phyloP scores from a whole-genome alignment of 37 sponge, comb jelly and placozoan species.

The Oopsacas minuta region DNA sequence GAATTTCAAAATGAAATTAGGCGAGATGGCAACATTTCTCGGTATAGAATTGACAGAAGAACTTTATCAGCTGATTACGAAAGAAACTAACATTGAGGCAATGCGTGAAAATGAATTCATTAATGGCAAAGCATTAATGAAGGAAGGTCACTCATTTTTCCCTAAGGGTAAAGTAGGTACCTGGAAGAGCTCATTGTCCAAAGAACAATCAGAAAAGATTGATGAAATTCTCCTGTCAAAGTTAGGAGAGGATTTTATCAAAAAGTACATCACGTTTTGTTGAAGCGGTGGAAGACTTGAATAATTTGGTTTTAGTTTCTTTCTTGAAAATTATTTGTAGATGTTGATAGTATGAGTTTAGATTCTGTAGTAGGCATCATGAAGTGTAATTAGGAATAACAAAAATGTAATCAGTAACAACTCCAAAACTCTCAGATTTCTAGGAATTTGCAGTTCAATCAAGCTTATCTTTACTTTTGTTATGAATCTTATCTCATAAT shows the following conservation, averaged over 20 bases:
- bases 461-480: no score
- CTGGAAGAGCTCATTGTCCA: neutral
- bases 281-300: no score
- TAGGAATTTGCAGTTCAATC: no score
- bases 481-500: no score
- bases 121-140: neutral
- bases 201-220: neutral
- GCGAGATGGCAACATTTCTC: neutral
- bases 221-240: neutral
- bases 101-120: neutral
- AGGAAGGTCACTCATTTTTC: neutral
- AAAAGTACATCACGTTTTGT: neutral
- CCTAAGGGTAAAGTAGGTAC: neutral
- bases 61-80: neutral
- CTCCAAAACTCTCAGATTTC: no score
- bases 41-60: neutral
- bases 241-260: neutral
- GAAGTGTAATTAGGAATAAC: no score
- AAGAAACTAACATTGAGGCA: neutral
- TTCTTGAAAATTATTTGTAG: no score
- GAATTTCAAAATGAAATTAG: neutral
- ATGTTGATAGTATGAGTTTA: no score
- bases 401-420: no score
- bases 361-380: no score
- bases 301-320: no score